Conservation (phyloP, 1,140 invertebrate species). For the Anoplolepis gracilipes region DNA sequence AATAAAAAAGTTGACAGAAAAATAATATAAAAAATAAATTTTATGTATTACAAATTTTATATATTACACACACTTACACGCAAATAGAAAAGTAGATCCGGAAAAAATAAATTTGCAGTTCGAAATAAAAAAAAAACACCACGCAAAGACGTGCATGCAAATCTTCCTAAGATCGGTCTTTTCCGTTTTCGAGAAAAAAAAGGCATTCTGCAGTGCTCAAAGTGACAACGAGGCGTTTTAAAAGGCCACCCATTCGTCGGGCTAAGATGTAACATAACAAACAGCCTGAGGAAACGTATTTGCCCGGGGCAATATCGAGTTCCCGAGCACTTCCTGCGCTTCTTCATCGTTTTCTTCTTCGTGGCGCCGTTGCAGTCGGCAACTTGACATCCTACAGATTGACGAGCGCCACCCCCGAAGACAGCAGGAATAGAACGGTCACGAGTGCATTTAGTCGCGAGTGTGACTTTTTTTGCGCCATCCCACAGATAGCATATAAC, state of each 20-base stretch:
- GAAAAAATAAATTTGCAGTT: background rate
- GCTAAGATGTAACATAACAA: constrained; percentile 76
- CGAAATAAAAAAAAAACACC: background rate
- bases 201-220: background rate
- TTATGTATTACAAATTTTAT: background rate
- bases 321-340: constrained; percentile 77
- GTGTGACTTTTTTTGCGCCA: constrained; percentile 57
- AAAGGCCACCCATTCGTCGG: constrained; percentile 73
- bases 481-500: constrained; percentile 24
- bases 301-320: constrained; percentile 77
- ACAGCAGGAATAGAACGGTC: constrained; percentile 77
- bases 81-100: background rate
- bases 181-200: background rate
- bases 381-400: constrained; percentile 75
- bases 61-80: too few species aligned
- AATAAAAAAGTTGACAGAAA: background rate
- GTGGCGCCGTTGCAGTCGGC: constrained; percentile 77
- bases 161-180: constrained; percentile 1
- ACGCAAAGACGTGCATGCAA: background rate
- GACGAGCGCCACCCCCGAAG: constrained; percentile 74
- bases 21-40: background rate
- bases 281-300: constrained; percentile 73
- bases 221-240: constrained; percentile 73
- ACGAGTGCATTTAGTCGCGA: constrained; percentile 78
- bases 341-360: constrained; percentile 68